Percentiles rank a stretch among this genome's conserved stretches.
phyloP scores from a whole-genome alignment of 2,113 vertebrate genomes.

The Platysteira castanea region DNA sequence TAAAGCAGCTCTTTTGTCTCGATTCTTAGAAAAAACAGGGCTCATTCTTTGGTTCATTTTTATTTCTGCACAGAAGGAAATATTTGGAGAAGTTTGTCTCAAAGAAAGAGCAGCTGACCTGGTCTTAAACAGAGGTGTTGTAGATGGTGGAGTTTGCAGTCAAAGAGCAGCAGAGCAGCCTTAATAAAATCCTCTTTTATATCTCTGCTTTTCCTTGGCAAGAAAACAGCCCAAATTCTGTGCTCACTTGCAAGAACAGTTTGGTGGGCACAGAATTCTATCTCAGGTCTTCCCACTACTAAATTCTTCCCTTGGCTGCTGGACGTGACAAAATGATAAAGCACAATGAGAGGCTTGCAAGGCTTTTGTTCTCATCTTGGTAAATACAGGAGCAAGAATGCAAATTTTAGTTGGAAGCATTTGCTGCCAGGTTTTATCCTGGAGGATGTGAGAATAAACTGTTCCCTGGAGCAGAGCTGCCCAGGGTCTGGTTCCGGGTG shows the following conservation, averaged over 20 bases:
- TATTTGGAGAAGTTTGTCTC: neutral
- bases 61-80: neutral
- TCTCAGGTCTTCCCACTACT: neutral
- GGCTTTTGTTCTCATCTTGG: neutral
- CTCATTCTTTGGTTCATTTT: neutral
- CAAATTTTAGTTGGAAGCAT: neutral
- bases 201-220: neutral
- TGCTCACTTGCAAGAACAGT: neutral
- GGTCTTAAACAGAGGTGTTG: neutral
- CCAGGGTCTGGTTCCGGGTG: neutral
- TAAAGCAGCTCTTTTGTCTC: neutral
- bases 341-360: neutral
- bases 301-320: neutral
- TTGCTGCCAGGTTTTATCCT: neutral
- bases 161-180: neutral
- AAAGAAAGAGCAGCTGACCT: neutral
- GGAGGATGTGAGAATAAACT: neutral
- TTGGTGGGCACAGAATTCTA: neutral
- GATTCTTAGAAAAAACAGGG: neutral
- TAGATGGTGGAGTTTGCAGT: neutral
- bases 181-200: neutral
- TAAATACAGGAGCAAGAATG: neutral
- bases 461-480: neutral
- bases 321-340: neutral
- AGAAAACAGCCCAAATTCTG: neutral